phyloP scores from a whole-genome alignment of 2,113 vertebrate genomes.

The Nibea coibor region DNA sequence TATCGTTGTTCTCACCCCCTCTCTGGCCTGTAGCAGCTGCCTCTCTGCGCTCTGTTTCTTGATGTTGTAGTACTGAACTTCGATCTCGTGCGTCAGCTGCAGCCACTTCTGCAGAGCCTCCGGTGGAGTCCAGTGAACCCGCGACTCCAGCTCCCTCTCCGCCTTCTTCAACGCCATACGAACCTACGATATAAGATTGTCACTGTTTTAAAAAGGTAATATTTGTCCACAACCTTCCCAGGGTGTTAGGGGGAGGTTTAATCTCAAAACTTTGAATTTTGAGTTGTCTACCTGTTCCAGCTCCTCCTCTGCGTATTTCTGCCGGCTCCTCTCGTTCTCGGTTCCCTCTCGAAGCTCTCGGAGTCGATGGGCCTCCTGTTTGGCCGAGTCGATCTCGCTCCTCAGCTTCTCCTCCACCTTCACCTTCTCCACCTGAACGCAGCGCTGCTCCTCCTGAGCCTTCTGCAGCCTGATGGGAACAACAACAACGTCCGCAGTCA shows the following conservation, averaged over 20 bases:
- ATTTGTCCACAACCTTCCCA: background rate
- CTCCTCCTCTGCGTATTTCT: conserved; percentile 95
- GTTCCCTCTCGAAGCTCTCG: conserved; percentile 90
- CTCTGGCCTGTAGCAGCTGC: conserved; percentile 93
- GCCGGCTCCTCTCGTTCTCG: conserved; percentile 90
- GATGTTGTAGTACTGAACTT: conserved; percentile 95
- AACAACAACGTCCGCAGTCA: background rate
- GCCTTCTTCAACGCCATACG: conserved; percentile 91
- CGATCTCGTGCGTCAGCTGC: conserved; percentile 95
- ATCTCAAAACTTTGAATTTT: too few relatives aligned
- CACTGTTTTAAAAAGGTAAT: background rate
- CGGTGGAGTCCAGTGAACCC: conserved; percentile 86
- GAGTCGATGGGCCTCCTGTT: conserved; percentile 91
- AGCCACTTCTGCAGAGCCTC: conserved; percentile 94
- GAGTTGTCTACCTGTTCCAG: conserved; percentile 81
- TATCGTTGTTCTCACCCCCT: conserved; percentile 87
- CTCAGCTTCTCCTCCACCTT: conserved; percentile 92
- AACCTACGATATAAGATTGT: conserved; percentile 81
- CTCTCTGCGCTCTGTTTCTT: conserved; percentile 94
- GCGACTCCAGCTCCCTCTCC: conserved; percentile 92
- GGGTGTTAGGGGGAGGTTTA: too few relatives aligned
- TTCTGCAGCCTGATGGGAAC: conserved; percentile 87
- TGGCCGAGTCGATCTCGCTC: conserved; percentile 90
- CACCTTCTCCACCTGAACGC: conserved; percentile 93
- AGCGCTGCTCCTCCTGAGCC: conserved; percentile 94